These are phyloP conservation scores for Cyanistes caeruleus DNA, from an alignment of 2,113 vertebrate genomes.

Conservation along the genomic window DNA sequence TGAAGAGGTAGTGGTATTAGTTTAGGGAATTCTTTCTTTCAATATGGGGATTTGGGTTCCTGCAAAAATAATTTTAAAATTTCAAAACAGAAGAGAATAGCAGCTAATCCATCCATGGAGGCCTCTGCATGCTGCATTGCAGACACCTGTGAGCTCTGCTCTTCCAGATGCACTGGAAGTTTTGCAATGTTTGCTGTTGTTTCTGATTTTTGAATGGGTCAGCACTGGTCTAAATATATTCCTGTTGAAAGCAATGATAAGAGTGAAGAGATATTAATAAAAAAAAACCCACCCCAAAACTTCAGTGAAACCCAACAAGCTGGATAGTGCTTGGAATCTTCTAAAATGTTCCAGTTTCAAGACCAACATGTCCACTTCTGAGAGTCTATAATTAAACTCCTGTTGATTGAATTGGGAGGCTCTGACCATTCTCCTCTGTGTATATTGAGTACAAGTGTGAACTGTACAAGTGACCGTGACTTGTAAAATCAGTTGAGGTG, in stretches of 20 bases:
- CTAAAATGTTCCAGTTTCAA: neutral
- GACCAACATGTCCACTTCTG: accelerated
- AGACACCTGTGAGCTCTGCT: neutral
- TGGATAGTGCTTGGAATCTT: neutral
- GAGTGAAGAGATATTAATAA: neutral
- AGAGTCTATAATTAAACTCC: neutral
- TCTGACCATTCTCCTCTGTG: neutral
- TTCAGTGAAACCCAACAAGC: neutral
- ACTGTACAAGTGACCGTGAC: neutral
- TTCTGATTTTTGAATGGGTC: neutral
- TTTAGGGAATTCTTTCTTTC: neutral
- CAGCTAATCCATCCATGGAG: neutral
- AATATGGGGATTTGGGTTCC: neutral
- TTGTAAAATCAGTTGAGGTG: neutral
- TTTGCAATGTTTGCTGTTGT: neutral
- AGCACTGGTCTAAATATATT: neutral
- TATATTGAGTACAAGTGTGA: neutral
- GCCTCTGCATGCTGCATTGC: neutral
- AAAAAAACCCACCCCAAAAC: neutral
- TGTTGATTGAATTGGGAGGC: neutral
- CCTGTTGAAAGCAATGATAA: neutral
- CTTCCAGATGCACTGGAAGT: neutral
- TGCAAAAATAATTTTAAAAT: neutral
- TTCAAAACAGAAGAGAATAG: neutral
- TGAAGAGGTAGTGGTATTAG: neutral